Evolutionary conservation across 2,888 invertebrate genomes (phyloP), one percentile per base, ranked within the genome.

Genomic region (Catocala nupta): DNA sequence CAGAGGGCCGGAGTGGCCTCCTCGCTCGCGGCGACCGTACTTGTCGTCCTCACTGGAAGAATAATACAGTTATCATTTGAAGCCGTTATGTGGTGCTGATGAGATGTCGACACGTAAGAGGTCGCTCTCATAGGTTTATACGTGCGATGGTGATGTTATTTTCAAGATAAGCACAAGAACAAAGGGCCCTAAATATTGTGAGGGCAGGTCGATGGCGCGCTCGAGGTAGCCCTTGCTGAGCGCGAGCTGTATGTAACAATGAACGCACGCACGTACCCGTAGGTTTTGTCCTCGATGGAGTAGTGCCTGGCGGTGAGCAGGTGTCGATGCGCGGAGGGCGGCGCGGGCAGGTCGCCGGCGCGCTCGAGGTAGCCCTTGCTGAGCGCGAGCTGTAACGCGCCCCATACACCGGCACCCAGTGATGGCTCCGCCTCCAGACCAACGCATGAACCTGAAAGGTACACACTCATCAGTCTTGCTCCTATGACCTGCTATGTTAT

Each of bases 351-450:
- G 62, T 95, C 95, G 57, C 96, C 96, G 76, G 97, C 97, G 75
- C 97, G 96, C 88, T 98, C 98, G 63, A 99, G 95, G 90, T 98
- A 99, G 9, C 98, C 99, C 95, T 99, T 99, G 83, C 98, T 98
- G 87, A 97, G 96, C 33, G 99, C 99, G 69, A 99, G 93, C 82
- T 96, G 96, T 67, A 99, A 94, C 11, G 99, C 99, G 71, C 98
- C 98, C 49, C 97, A 98, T 65, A 99, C 96, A 55, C 99, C 99
- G n/a, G 96, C 95, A 65, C 97, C 97, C 55, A 98, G 96, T 82
- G 98, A 96, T 1, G 99, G 99, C 92, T 99, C 99, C 73, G 98
- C 98, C 83, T 98, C 98, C 77, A 99, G 93, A 73, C 97, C 69
- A 67, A 69, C 83, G 68, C 72, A 71, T 60, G 58, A 81, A 66